Base-by-base conservation (phyloP, 1,140 invertebrate species). In the Leptoteleia sp. region DNA sequence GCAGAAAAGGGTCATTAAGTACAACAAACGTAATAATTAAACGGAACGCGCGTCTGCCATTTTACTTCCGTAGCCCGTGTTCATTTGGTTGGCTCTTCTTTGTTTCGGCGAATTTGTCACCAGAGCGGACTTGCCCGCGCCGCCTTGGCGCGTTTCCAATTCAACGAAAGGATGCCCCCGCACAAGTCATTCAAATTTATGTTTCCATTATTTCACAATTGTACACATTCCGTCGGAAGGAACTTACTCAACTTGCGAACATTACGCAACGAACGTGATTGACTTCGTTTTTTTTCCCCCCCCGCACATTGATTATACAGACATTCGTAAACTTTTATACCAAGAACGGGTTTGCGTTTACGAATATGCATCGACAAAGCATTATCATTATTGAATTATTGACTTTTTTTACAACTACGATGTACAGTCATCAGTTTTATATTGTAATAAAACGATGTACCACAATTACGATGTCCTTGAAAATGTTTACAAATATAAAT, bases 71-170 rank as follows among this genome's bases (percentile, higher is more conserved):
- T 31, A 29, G 55, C n/a, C 31, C 31, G 54, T 43, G 65, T 65
- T 77, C 75, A 71, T 59, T 77, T 71, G 67, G 65, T 68, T 79
- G 50, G 64, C 47, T 31, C 64, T 79, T 75, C 70, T 79, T 79
- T 81, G 79, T 78, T 81, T 81, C 70, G 64, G 71, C 52, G 75
- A 81, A 81, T 78, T 78, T 75, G 59, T 71, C 79, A 78, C 79
- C 73, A 48, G 50, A 52, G 55, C 52, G 75, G 38, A 68, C 55
- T 45, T 71, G 50, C 50, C 61, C 64, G 31, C 65, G 65, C 25
- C 61, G 76, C 79, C 78, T 79, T 84, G 81, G 83, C 84, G 65
- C 47, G 38, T 22, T 78, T 83, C 82, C 83, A 84, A 77, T 79
- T 73, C 35, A 45, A 37, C 37, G 55, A 65, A 81, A 83, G 75